Conservation (phyloP, 2,888 invertebrate species). For the Tetragonisca angustula region DNA sequence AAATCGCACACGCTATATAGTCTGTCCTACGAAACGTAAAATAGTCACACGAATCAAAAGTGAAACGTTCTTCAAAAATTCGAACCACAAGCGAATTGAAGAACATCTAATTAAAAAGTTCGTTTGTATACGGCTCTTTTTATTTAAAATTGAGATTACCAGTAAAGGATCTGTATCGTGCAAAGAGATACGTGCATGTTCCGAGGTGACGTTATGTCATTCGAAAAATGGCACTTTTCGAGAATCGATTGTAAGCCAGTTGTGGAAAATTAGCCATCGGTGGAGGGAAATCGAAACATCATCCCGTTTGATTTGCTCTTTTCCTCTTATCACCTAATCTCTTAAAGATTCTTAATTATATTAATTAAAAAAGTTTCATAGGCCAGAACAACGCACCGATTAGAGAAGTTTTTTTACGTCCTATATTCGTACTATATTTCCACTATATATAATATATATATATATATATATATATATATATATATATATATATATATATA, state of each 20-base stretch:
- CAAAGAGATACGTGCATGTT: neutral
- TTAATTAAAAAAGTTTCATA: conserved; percentile 47
- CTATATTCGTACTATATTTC: conserved; percentile 45
- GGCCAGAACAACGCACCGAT: conserved; percentile 60
- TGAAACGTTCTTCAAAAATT: neutral
- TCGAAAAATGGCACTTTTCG: neutral
- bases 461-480: conserved; percentile 7
- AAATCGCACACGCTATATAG: conserved; percentile 8
- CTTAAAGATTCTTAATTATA: conserved; percentile 27
- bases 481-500: conserved; percentile 19
- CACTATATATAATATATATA: conserved; percentile 29
- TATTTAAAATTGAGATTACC: neutral
- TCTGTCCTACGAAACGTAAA: neutral
- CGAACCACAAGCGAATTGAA: too few species aligned
- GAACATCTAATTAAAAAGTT: neutral
- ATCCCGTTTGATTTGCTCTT: conserved; percentile 24
- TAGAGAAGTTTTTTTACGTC: conserved; percentile 36
- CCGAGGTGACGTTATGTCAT: neutral
- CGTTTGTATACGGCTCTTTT: neutral
- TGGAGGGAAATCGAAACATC: conserved; percentile 9
- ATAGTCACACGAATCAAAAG: neutral
- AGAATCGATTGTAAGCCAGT: neutral
- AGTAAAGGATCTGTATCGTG: neutral
- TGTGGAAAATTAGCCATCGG: conserved; percentile 17
- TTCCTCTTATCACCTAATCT: conserved; percentile 29